Evolutionary conservation across 2,113 vertebrate genomes (phyloP).

Genomic region (Hippocampus abdominalis): DNA sequence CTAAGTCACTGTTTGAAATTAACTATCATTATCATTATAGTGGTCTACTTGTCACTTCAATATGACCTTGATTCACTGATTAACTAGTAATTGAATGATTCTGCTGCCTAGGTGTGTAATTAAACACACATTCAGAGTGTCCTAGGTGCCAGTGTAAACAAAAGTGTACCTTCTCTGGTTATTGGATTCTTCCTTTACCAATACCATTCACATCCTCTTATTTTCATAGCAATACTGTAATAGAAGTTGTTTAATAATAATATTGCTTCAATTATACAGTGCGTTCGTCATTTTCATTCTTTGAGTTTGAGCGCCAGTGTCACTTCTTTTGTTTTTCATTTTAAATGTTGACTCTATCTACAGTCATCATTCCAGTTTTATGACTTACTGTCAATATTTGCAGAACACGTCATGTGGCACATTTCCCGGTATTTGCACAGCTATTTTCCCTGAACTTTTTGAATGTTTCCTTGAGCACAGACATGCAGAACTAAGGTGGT

Average conservation of each 20-base stretch:
- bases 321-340: background rate
- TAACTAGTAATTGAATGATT: background rate
- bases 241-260: too few species aligned
- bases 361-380: background rate
- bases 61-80: background rate
- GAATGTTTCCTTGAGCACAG: background rate
- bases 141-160: background rate
- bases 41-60: background rate
- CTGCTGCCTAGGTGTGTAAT: background rate
- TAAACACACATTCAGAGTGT: background rate
- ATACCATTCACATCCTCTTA: background rate
- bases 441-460: background rate
- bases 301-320: background rate
- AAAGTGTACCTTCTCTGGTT: background rate
- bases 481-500: background rate
- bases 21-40: background rate
- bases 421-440: background rate
- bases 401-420: background rate
- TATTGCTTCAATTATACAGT: too few species aligned
- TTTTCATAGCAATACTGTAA: background rate
- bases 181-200: background rate
- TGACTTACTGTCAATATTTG: slow-evolving; percentile 34
- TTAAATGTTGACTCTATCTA: background rate
- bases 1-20: background rate
- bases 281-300: background rate